Conservation (phyloP, 2,797 vertebrate species). For the Molossus alvarezi region DNA sequence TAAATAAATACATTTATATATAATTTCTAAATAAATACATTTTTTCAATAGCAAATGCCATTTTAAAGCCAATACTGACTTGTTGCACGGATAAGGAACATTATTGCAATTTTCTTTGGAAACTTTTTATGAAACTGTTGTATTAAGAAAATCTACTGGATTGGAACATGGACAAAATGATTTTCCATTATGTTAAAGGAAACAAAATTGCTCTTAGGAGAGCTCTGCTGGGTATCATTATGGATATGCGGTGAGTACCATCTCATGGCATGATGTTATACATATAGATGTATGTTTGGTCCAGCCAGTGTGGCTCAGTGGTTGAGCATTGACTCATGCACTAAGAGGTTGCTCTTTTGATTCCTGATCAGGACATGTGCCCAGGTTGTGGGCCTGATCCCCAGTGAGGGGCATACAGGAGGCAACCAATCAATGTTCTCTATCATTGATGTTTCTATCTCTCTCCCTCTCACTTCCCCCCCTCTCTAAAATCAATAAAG, state of each 20-base stretch:
- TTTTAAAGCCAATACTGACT: slow-evolving; percentile 44
- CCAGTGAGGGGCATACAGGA: too few relatives aligned
- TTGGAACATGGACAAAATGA: slow-evolving; percentile 8
- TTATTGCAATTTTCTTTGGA: slow-evolving; percentile 24
- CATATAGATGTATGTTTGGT: slow-evolving; percentile 6
- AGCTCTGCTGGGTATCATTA: slow-evolving; percentile 17
- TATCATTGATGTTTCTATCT: too few relatives aligned
- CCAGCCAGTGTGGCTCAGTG: too few relatives aligned
- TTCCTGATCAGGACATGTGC: too few relatives aligned
- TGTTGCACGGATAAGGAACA: not conserved
- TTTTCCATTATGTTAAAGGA: slow-evolving; percentile 19
- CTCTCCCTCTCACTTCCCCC: too few relatives aligned
- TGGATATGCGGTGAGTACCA: not conserved
- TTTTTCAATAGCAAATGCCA: slow-evolving; percentile 23
- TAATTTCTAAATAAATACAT: slow-evolving; percentile 33
- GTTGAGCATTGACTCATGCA: too few relatives aligned
- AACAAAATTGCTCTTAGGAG: slow-evolving; percentile 41
- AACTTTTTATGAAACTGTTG: slow-evolving; percentile 43
- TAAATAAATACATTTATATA: slow-evolving; percentile 25
- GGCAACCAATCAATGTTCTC: too few relatives aligned
- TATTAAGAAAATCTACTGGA: slow-evolving; percentile 37
- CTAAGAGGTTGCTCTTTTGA: too few relatives aligned
- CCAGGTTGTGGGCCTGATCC: too few relatives aligned
- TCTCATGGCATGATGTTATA: slow-evolving; percentile 41
- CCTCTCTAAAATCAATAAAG: too few relatives aligned